Evolutionary conservation across 2,113 vertebrate genomes (phyloP).

Genomic region (Tiliqua scincoides): DNA sequence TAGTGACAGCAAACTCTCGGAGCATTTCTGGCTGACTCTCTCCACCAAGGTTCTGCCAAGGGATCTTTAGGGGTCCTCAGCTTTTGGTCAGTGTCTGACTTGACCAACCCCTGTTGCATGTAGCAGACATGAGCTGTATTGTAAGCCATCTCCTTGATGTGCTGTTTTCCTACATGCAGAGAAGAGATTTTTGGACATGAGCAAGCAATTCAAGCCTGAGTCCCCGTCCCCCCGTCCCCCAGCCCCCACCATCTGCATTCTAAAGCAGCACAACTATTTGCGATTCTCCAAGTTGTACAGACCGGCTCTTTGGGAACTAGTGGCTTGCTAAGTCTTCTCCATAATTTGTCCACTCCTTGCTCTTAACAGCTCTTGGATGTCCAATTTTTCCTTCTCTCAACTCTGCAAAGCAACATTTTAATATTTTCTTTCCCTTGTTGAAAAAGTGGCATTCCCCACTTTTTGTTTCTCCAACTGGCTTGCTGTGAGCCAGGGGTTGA

Average conservation of each 20-base stretch:
- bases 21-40: no score
- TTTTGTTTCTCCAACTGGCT: not conserved
- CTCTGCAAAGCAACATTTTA: not conserved
- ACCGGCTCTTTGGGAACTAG: not conserved
- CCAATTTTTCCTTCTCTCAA: not conserved
- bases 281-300: not conserved
- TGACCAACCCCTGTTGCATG: no score
- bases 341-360: not conserved
- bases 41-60: no score
- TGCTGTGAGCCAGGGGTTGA: not conserved
- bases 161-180: no score
- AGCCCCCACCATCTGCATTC: not conserved
- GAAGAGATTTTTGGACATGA: not conserved
- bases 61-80: no score
- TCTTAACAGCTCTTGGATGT: not conserved
- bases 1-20: no score
- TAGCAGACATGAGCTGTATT: no score
- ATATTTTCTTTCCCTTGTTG: not conserved
- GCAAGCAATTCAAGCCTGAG: no score
- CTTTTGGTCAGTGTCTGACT: no score
- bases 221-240: no score
- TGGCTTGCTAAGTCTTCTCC: not conserved
- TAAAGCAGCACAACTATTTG: no score
- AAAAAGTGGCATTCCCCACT: not conserved
- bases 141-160: no score